Conservation (phyloP, 2,113 vertebrate genomes). For the Leucosticte australis region DNA sequence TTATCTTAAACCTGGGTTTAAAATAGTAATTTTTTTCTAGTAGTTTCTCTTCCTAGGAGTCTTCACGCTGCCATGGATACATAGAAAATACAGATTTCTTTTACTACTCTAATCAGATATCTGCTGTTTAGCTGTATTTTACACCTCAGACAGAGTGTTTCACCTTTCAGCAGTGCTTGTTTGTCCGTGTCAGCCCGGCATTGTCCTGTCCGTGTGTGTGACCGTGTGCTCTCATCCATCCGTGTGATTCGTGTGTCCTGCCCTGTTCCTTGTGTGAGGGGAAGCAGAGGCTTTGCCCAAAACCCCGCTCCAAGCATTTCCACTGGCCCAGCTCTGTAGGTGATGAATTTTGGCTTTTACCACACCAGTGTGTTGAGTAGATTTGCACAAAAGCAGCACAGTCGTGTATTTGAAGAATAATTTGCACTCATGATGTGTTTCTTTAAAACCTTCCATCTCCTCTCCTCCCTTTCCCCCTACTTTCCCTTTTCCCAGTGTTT, state of each 20-base stretch:
- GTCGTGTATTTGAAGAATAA: slow-evolving; percentile 9
- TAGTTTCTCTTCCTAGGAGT: not conserved
- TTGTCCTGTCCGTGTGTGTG: not conserved
- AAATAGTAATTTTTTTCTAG: not conserved
- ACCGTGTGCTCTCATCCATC: not conserved
- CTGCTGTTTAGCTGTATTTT: slow-evolving; percentile 1
- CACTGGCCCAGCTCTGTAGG: not conserved
- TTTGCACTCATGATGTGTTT: not conserved
- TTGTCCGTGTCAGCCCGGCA: not conserved
- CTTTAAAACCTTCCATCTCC: slow-evolving; percentile 56
- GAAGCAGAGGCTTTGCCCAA: not conserved
- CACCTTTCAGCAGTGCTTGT: not conserved
- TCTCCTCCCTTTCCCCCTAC: not conserved
- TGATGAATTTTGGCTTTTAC: not conserved
- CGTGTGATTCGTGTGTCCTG: not conserved
- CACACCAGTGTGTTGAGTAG: not conserved
- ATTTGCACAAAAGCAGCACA: not conserved
- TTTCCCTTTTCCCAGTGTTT: slow-evolving; percentile 51
- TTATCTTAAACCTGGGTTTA: not conserved
- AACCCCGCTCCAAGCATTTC: slow-evolving; percentile 37
- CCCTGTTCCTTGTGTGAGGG: not conserved
- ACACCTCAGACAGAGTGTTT: not conserved
- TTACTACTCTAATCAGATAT: not conserved
- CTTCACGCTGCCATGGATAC: not conserved
- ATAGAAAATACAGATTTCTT: not conserved